Percentiles rank a stretch among this genome's conserved stretches.
Conservation (phyloP, 2,888 invertebrate species). For the Polymixis lichenea region DNA sequence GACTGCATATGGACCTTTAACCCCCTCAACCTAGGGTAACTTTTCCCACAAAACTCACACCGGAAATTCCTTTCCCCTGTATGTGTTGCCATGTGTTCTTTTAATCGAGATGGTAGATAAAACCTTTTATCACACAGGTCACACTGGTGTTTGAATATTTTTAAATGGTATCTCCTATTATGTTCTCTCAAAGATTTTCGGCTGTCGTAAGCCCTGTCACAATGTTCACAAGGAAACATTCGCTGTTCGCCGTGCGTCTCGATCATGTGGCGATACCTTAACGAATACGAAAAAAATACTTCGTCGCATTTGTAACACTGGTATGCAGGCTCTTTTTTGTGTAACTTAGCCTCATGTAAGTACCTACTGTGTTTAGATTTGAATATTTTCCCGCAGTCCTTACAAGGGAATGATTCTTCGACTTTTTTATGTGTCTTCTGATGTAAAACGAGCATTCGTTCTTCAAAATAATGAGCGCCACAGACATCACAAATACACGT, state of each 20-base stretch:
- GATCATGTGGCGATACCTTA: constrained; percentile 83
- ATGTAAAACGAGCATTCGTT: constrained; percentile 84
- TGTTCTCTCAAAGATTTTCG: constrained; percentile 84
- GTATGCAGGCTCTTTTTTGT: constrained; percentile 84
- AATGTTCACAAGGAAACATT: constrained; percentile 82
- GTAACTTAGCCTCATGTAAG: constrained; percentile 80
- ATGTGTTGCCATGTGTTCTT: constrained; percentile 86
- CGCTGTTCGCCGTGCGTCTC: constrained; percentile 82
- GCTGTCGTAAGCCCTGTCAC: constrained; percentile 84
- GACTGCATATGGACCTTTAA: constrained; percentile 90
- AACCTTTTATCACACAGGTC: constrained; percentile 89
- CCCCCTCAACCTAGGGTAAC: constrained; percentile 81
- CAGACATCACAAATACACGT: constrained; percentile 85
- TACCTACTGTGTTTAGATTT: constrained; percentile 83
- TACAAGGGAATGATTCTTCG: constrained; percentile 87
- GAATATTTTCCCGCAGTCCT: constrained; percentile 85
- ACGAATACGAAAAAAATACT: constrained; percentile 81
- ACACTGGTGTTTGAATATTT: constrained; percentile 87
- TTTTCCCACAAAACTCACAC: constrained; percentile 85
- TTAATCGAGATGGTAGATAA: constrained; percentile 83
- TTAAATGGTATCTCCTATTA: constrained; percentile 80
- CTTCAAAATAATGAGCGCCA: constrained; percentile 87
- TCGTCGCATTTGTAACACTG: constrained; percentile 85
- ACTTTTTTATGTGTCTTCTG: constrained; percentile 79
- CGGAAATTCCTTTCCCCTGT: constrained; percentile 85